Base-by-base conservation (phyloP, 2,888 invertebrate species). In the Hypomecis atomaria region DNA sequence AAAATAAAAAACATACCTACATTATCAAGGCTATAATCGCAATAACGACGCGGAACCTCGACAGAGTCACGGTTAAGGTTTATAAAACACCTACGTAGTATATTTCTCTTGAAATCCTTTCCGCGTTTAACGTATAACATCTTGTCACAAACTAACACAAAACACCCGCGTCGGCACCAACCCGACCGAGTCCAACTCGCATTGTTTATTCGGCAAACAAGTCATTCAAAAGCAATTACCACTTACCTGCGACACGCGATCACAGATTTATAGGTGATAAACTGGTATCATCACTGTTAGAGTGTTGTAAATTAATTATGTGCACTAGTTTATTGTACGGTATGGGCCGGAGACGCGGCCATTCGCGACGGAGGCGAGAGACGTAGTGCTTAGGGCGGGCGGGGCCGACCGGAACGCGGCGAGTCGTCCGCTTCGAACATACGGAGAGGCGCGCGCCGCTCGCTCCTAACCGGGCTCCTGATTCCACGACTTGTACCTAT, bases 181-280 rank as follows among this genome's bases (percentile, higher is more conserved):
- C 55, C 64, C 50, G 55, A 38, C 58, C 38, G 65, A 78, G 65
- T 72, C 75, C 76, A 78, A 71, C 75, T 79, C 78, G 56, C 64
- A 58, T 75, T 89, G 84, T 89, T 89, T 89, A 84, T 81, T 74
- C 74, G 71, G 75, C 88, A 90, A 90, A 92, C 87, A 87, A 71
- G 85, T 84, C 86, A 79, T 83, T 82, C 84, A 85, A 85, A 83
- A 87, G 79, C 89, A 92, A 92, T 92, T 91, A 92, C 87, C 92
- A 92, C 92, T 92, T 89, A 92, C 92, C 92, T 91, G 91, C 78
- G 88, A 92, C 89, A 87, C 85, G 88, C 86, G 89, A 90, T 86
- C 90, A 89, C 90, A 88, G 89, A 88, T 92, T 90, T 90, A 91
- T 88, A 83, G 92, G 88, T 89, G 87, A 90, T 90, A 89, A 91